Conservation (phyloP, 1,140 invertebrate genomes). For the Drosophila nebulosa region DNA sequence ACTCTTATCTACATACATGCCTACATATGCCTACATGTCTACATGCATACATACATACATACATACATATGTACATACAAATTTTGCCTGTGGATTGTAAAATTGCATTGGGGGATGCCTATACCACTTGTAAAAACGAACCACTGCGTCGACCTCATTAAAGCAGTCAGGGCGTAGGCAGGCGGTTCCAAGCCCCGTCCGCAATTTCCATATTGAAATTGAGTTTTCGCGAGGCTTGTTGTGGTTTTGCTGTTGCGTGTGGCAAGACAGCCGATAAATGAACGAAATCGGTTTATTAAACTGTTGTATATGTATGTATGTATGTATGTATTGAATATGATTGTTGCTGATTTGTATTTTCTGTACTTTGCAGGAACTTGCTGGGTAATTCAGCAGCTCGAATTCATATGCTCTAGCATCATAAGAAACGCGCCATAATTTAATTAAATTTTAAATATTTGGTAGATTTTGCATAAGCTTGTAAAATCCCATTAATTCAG, state of each 20-base stretch:
- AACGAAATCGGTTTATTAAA: slow-evolving; percentile 41
- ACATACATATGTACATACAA: neutral
- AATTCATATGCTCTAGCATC: slow-evolving; percentile 28
- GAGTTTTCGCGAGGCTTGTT: slow-evolving; percentile 63
- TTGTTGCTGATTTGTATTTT: slow-evolving; percentile 24
- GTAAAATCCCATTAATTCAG: slow-evolving; percentile 77
- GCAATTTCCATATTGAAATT: slow-evolving; percentile 75
- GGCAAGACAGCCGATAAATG: neutral
- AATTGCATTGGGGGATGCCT: neutral
- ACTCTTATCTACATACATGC: neutral
- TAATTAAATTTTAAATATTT: slow-evolving; percentile 80
- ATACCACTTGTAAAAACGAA: slow-evolving; percentile 26
- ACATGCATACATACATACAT: neutral
- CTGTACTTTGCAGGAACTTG: neutral
- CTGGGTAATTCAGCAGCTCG: neutral
- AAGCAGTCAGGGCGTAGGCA: slow-evolving; percentile 19
- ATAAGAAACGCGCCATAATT: slow-evolving; percentile 66
- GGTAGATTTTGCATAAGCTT: slow-evolving; percentile 74
- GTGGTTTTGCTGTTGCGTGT: slow-evolving; percentile 37
- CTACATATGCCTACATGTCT: slow-evolving; percentile 21
- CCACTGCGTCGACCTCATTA: slow-evolving; percentile 49
- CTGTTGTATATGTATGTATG: too few relatives aligned
- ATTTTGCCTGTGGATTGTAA: neutral
- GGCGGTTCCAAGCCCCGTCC: slow-evolving; percentile 1
- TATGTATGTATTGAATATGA: slow-evolving; percentile 1